Evolutionary conservation across 2,797 vertebrate genomes (phyloP).

Genomic region (Staurois parvus): DNA sequence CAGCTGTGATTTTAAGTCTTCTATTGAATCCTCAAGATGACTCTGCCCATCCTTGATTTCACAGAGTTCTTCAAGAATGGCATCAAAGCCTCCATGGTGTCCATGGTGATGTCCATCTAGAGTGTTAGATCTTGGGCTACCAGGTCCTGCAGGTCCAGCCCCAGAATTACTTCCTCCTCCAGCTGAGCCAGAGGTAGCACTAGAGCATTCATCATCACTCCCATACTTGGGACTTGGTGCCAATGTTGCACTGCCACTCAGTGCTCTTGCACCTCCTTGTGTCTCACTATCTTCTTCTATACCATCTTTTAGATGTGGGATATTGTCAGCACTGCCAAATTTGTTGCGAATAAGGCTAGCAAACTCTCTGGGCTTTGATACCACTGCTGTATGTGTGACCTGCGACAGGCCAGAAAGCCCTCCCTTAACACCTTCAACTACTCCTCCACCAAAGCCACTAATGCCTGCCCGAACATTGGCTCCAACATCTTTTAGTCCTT

Average conservation of each 20-base stretch:
- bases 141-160: slow-evolving; percentile 81
- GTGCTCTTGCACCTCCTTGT: slow-evolving; percentile 83
- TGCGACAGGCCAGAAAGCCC: slow-evolving; percentile 91
- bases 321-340: slow-evolving; percentile 97
- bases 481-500: slow-evolving; percentile 93
- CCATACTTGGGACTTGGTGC: slow-evolving; percentile 97
- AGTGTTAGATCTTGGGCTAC: slow-evolving; percentile 86
- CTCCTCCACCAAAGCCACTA: slow-evolving; percentile 94
- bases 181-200: slow-evolving; percentile 88
- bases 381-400: slow-evolving; percentile 89
- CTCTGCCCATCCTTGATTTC: slow-evolving; percentile 94
- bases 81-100: slow-evolving; percentile 88
- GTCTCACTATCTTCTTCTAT: slow-evolving; percentile 89
- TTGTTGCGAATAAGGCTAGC: slow-evolving; percentile 97
- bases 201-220: slow-evolving; percentile 95
- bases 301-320: slow-evolving; percentile 92
- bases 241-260: slow-evolving; percentile 94
- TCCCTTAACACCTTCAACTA: slow-evolving; percentile 94
- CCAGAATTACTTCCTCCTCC: slow-evolving; percentile 90
- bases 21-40: slow-evolving; percentile 94
- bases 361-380: slow-evolving; percentile 94
- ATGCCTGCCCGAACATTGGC: slow-evolving; percentile 96
- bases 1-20: slow-evolving; percentile 94
- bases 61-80: slow-evolving; percentile 90
- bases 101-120: slow-evolving; percentile 89